Evolutionary conservation across 1,140 invertebrate species (phyloP).

Genomic region (Daktulosphaira vitifoliae): DNA sequence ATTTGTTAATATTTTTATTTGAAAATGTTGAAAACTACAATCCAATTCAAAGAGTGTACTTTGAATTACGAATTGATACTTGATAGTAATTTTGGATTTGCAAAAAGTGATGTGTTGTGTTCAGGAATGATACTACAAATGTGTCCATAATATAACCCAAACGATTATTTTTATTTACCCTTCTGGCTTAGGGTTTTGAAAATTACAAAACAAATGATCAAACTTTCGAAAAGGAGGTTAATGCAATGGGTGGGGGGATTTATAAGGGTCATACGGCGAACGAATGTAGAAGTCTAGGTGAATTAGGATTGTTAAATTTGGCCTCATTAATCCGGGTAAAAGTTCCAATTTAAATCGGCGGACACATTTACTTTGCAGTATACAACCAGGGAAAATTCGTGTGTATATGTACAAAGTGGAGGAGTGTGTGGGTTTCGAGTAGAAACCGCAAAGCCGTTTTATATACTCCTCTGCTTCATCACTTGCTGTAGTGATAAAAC

Average conservation of each 20-base stretch:
- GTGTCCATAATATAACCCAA: no score
- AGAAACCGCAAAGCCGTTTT: slow-evolving; percentile 21
- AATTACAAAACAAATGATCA: slow-evolving; percentile 30
- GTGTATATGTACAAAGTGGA: background rate
- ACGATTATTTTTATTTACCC: background rate
- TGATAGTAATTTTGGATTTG: no score
- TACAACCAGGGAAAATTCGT: slow-evolving; percentile 2
- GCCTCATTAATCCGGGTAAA: slow-evolving; percentile 31
- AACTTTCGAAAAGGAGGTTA: no score
- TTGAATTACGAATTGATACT: no score
- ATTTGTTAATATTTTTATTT: no score
- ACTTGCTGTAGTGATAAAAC: slow-evolving; percentile 2
- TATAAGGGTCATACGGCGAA: slow-evolving; percentile 18
- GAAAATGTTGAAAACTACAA: no score
- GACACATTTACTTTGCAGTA: slow-evolving; percentile 28
- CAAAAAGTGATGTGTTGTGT: no score
- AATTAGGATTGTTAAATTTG: slow-evolving; percentile 33
- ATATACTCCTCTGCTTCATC: background rate
- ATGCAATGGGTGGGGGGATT: slow-evolving; percentile 11
- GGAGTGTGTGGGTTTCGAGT: background rate
- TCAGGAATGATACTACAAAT: no score
- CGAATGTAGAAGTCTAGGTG: slow-evolving; percentile 13
- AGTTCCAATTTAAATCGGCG: slow-evolving; percentile 34
- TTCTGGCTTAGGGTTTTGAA: background rate
- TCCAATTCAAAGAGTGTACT: no score